Evolutionary conservation across 2,888 invertebrate genomes (phyloP).

Genomic region (Carpatolechia fugitivella): DNA sequence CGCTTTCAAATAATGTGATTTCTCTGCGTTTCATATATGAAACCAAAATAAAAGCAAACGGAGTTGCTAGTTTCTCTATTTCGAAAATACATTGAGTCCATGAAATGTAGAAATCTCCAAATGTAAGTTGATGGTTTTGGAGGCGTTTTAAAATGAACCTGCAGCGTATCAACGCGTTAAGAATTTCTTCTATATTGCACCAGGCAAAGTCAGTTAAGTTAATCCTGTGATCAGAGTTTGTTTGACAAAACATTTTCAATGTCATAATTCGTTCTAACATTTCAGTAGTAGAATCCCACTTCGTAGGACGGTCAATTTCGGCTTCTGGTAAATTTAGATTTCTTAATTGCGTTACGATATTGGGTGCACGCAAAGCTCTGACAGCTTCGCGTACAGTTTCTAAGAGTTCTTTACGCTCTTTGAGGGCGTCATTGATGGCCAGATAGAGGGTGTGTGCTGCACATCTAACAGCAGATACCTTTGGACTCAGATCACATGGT

Average conservation of each 20-base stretch:
- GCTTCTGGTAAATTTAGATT: background rate
- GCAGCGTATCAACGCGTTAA: background rate
- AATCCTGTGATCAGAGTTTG: background rate
- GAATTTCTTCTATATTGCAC: background rate
- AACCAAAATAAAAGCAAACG: background rate
- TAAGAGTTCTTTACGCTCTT: background rate
- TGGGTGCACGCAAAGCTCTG: background rate
- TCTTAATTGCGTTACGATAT: background rate
- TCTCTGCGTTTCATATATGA: background rate
- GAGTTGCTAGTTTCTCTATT: background rate
- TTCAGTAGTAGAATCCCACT: constrained; percentile 1
- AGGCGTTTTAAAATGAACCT: background rate
- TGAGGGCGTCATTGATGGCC: background rate
- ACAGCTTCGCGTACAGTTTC: background rate
- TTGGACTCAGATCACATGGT: background rate
- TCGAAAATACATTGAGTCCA: background rate
- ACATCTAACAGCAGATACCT: background rate
- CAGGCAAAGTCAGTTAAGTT: background rate
- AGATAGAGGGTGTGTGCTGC: background rate
- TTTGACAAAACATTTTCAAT: no score
- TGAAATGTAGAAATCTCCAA: background rate
- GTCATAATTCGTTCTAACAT: background rate
- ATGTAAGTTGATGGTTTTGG: constrained; percentile 1
- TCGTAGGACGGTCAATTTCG: background rate
- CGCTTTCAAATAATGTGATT: background rate